A percentile compares a stretch with the other conserved stretches of the same genome.
phyloP scores from a whole-genome alignment of 2,888 invertebrate genomes.

The Encarsia formosa region DNA sequence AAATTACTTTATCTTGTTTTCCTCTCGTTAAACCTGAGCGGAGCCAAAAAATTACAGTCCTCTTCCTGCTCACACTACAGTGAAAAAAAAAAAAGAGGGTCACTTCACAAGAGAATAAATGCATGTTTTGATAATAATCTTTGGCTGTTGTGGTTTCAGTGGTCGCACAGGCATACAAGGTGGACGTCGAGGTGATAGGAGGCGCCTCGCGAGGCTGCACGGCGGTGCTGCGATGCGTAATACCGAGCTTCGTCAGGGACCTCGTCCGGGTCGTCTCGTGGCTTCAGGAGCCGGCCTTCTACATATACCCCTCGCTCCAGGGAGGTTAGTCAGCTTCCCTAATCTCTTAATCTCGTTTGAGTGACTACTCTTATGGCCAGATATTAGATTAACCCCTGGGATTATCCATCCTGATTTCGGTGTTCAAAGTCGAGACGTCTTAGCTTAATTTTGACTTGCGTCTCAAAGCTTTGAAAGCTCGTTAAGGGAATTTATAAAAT shows the following conservation, averaged over 20 bases:
- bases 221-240: constrained; percentile 67
- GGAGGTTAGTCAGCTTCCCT: constrained; percentile 63
- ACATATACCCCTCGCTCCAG: constrained; percentile 70
- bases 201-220: constrained; percentile 67
- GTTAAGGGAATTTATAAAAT: too few relatives aligned
- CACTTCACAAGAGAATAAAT: not conserved
- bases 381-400: too few relatives aligned
- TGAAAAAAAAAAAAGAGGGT: too few relatives aligned
- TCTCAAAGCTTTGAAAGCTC: too few relatives aligned
- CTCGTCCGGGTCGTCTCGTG: constrained; percentile 70
- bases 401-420: too few relatives aligned
- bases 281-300: constrained; percentile 71
- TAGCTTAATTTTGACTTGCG: too few relatives aligned
- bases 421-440: too few relatives aligned
- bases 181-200: constrained; percentile 67
- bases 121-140: not conserved
- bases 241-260: constrained; percentile 71
- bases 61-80: too few relatives aligned
- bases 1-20: too few relatives aligned
- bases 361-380: too few relatives aligned
- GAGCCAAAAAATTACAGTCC: not conserved
- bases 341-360: not conserved
- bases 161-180: constrained; percentile 70
- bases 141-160: constrained; percentile 53
- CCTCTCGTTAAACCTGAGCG: too few relatives aligned